Base-by-base conservation (phyloP, 2,113 vertebrate genomes). In the Gnathonemus longibarbis region DNA sequence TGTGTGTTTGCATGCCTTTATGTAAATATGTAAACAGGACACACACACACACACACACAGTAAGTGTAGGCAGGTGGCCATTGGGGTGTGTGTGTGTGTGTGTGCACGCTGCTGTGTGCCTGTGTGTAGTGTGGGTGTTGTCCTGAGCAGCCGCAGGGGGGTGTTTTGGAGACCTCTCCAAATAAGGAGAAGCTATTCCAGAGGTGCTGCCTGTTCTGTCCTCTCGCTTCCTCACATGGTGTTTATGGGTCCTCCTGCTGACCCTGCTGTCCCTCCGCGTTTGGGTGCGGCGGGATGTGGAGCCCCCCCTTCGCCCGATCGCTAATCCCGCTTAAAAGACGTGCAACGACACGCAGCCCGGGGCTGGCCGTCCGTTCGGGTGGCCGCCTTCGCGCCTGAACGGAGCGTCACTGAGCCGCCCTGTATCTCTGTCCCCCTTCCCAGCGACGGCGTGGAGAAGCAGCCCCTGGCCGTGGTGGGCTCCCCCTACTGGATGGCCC, bases 401-500 rank as follows among this genome's bases (percentile, higher is more conserved):
- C 21, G 35, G 19, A 11, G 27, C 24, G 21, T n/a, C 35, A n/a
- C 15, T 85, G 45, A 48, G 24, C 45, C 5, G 10, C 11, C 48
- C 21, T 39, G 13, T 97, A 7, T 31, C 70, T 53, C 39, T 84
- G 35, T 15, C 74, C 53, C 83, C 56, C 74, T 35, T 89, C 27
- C 91, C 94, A 99, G 98, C 5, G 97, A 97, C 21, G 94, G 95
- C 35, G 93, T 91, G 0, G 95, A 96, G 89, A 98, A 97, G 92
- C 96, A 98, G 93, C 97, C 96, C 0, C 90, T 99, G 94, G 96
- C 98, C 0, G 96, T 99, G 9, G 98, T 99, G 91, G 98, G 98
- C 39, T 99, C 98, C 24, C 98, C 98, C 0, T 99, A 98, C 91
- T 99, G 98, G 98, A 99, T 99, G 98, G 98, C 98, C 4, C 98